Conservation (phyloP, 2,888 invertebrate species). For the Cheilosia vernalis region DNA sequence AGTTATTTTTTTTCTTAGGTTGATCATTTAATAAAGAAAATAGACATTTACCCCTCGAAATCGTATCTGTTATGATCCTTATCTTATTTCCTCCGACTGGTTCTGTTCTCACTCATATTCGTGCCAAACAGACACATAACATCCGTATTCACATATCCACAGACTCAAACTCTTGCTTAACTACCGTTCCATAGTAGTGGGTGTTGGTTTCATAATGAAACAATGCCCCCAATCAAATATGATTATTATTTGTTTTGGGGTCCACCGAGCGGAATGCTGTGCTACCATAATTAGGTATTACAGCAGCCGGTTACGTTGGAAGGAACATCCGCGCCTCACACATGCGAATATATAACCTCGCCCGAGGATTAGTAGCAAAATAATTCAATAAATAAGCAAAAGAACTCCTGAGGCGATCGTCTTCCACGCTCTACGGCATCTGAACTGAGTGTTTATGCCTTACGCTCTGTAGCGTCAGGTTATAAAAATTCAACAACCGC, state of each 20-base stretch:
- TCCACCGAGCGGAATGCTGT: slow-evolving; percentile 12
- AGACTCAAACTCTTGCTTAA: background rate
- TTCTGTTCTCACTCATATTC: too few species aligned
- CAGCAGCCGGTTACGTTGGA: slow-evolving; percentile 16
- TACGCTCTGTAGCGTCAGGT: slow-evolving; percentile 38
- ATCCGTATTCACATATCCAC: background rate
- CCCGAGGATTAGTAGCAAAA: slow-evolving; percentile 58
- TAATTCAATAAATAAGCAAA: slow-evolving; percentile 64
- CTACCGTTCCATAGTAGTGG: background rate
- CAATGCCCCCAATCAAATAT: slow-evolving; percentile 59
- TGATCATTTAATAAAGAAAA: too few species aligned
- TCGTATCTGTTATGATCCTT: too few species aligned
- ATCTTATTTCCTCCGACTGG: too few species aligned
- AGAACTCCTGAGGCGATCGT: slow-evolving; percentile 11
- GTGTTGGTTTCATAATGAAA: slow-evolving; percentile 50
- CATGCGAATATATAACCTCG: background rate
- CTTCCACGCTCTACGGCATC: background rate
- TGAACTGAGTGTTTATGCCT: background rate
- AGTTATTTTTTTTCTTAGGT: too few species aligned
- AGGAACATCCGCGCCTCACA: background rate
- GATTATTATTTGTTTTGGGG: slow-evolving; percentile 45
- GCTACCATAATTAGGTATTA: slow-evolving; percentile 51
- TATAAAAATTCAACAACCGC: slow-evolving; percentile 60
- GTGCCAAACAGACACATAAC: too few species aligned
- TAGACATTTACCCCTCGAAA: too few species aligned